Evolutionary conservation across 2,888 invertebrate species (phyloP).

Genomic region (Lottia scabra): DNA sequence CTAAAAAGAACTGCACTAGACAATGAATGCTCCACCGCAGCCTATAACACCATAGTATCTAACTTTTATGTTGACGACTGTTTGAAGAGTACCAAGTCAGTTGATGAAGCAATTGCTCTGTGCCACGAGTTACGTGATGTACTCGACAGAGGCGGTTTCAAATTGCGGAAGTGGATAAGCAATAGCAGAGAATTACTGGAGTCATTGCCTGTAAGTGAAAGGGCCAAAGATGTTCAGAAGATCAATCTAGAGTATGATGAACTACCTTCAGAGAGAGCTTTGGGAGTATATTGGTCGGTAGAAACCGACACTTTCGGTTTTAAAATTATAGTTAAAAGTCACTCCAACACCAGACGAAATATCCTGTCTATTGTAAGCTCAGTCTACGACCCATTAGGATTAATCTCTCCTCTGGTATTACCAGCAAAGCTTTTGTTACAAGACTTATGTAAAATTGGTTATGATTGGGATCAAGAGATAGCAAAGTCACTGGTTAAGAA

Average conservation of each 20-base stretch:
- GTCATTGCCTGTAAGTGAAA: not conserved
- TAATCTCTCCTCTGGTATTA: slow-evolving; percentile 10
- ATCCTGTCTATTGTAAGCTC: slow-evolving; percentile 12
- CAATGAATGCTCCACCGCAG: not conserved
- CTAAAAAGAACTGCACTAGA: slow-evolving; percentile 11
- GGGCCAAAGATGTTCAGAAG: not conserved
- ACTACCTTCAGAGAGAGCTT: not conserved
- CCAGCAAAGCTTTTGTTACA: not conserved
- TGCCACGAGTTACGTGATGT: slow-evolving; percentile 15
- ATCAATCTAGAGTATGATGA: not conserved
- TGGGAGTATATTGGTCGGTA: not conserved
- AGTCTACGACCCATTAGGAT: slow-evolving; percentile 13
- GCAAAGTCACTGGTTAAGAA: not conserved
- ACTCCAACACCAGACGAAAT: not conserved
- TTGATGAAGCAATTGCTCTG: slow-evolving; percentile 1
- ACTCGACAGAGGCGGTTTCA: slow-evolving; percentile 14
- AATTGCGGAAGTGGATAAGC: slow-evolving; percentile 20
- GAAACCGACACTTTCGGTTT: not conserved
- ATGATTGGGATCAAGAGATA: slow-evolving; percentile 13
- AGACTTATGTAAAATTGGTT: not conserved
- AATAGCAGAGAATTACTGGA: slow-evolving; percentile 20
- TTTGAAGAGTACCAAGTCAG: slow-evolving; percentile 18
- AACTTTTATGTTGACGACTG: slow-evolving; percentile 32
- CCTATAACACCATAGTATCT: not conserved
- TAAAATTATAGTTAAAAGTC: not conserved